Conservation (phyloP, 92 coral and sea anemone genomes). For the Heteractis magnifica region DNA sequence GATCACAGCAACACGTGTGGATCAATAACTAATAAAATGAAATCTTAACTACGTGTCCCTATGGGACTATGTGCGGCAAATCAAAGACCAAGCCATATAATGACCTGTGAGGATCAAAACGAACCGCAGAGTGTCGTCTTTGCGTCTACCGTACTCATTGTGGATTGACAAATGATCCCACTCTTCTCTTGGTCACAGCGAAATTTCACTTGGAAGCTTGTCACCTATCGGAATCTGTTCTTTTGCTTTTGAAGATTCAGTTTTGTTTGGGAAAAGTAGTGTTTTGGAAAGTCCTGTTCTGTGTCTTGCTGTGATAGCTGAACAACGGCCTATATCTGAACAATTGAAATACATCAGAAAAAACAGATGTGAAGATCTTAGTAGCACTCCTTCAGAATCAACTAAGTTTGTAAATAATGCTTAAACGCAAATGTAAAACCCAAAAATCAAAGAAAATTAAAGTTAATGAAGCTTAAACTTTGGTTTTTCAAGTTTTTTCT, state of each 20-base stretch:
- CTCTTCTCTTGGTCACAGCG: background rate
- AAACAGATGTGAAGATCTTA: conserved; percentile 9
- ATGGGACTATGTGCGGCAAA: conserved; percentile 65
- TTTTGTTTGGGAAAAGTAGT: background rate
- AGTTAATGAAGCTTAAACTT: background rate
- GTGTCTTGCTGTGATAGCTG: background rate
- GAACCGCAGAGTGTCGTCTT: conserved; percentile 19
- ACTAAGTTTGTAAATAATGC: background rate
- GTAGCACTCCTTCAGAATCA: background rate
- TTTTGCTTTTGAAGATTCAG: background rate
- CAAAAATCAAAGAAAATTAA: background rate
- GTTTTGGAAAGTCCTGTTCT: background rate
- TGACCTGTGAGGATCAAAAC: conserved; percentile 77
- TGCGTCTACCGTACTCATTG: background rate
- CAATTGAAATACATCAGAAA: conserved; percentile 14
- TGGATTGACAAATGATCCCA: conserved; percentile 11
- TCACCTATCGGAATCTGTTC: background rate
- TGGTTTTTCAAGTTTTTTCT: background rate
- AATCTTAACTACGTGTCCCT: conserved; percentile 25
- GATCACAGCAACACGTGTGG: background rate
- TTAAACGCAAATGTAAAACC: background rate
- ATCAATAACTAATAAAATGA: background rate
- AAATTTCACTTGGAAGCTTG: background rate
- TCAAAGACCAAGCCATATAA: conserved; percentile 62
- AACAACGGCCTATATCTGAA: background rate